Conservation (phyloP, 2,113 vertebrate genomes). For the Zosterops borbonicus region DNA sequence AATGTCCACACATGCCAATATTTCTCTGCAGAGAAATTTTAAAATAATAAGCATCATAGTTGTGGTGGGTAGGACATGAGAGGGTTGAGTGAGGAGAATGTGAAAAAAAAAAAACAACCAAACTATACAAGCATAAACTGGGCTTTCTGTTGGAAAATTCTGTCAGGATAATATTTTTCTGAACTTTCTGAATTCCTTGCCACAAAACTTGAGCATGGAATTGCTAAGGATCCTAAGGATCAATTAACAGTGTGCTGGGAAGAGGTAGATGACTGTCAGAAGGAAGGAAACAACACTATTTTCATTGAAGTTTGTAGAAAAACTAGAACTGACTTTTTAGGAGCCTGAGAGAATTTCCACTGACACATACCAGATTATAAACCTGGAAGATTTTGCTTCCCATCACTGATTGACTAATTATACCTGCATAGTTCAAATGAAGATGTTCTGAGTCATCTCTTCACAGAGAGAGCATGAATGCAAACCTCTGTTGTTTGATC, state of each 20-base stretch:
- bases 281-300: neutral
- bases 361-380: neutral
- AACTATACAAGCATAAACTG: neutral
- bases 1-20: neutral
- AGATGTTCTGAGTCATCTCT: neutral
- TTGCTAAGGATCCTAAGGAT: neutral
- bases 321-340: neutral
- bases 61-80: accelerated
- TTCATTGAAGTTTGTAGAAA: neutral
- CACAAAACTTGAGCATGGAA: neutral
- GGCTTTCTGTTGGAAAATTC: neutral
- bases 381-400: neutral
- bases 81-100: neutral
- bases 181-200: neutral
- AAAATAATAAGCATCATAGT: neutral
- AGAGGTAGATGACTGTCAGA: neutral
- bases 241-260: neutral
- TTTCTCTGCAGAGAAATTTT: neutral
- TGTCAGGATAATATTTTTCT: neutral
- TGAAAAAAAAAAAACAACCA: neutral
- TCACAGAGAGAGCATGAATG: neutral
- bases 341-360: neutral
- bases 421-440: neutral
- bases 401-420: constrained; percentile 9
- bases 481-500: neutral